Conservation (phyloP, 1,140 invertebrate species). For the Drosophila repleta region DNA sequence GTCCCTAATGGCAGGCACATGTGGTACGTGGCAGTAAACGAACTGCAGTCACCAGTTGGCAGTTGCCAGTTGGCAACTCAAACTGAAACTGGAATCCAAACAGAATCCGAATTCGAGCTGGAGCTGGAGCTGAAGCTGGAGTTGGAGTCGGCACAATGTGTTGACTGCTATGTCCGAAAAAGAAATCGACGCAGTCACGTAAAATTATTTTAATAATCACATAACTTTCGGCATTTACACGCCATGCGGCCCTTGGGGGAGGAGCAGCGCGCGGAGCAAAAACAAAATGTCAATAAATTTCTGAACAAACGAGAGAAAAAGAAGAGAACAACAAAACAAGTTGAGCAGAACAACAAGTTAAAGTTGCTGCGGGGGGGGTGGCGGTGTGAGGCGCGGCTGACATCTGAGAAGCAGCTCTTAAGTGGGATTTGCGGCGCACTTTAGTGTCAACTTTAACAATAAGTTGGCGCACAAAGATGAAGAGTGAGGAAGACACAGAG, state of each 20-base stretch:
- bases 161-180: slow-evolving; percentile 56
- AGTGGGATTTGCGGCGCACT: slow-evolving; percentile 79
- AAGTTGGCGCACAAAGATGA: slow-evolving; percentile 56
- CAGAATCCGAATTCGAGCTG: slow-evolving; percentile 3
- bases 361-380: slow-evolving; percentile 30
- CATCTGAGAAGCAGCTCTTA: slow-evolving; percentile 59
- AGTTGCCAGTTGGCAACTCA: background rate
- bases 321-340: slow-evolving; percentile 35
- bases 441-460: slow-evolving; percentile 81
- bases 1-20: slow-evolving; percentile 77
- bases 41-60: slow-evolving; percentile 60
- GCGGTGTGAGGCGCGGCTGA: background rate
- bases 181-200: slow-evolving; percentile 80
- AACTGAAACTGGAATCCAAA: slow-evolving; percentile 23
- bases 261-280: slow-evolving; percentile 5
- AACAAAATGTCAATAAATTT: slow-evolving; percentile 79
- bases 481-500: slow-evolving; percentile 2
- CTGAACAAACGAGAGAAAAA: slow-evolving; percentile 16
- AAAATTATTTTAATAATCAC: slow-evolving; percentile 83
- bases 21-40: slow-evolving; percentile 77
- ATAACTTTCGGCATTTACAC: slow-evolving; percentile 81
- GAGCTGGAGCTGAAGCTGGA: too few relatives aligned
- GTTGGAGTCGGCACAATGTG: slow-evolving; percentile 26
- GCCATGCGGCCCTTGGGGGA: slow-evolving; percentile 65
- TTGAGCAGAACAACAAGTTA: slow-evolving; percentile 45